Percentiles rank a stretch among this genome's conserved stretches.
These are phyloP conservation scores for Corythoichthys intestinalis DNA, from an alignment of 2,113 vertebrate species.

Conservation along the genomic window DNA sequence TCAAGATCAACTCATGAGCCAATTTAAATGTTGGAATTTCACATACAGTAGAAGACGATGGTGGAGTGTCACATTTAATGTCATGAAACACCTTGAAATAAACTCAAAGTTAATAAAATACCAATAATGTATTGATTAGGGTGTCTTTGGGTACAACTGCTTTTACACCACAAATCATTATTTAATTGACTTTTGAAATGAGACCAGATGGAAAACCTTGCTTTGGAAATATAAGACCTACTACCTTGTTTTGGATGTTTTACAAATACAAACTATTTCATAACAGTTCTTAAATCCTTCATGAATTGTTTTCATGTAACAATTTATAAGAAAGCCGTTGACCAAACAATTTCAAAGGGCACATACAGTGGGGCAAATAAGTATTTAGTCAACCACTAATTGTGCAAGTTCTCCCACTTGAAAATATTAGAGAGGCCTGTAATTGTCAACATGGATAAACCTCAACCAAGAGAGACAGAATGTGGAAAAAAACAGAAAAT, in stretches of 20 bases:
- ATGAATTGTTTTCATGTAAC: neutral
- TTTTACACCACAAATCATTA: neutral
- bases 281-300: neutral
- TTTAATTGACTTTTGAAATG: neutral
- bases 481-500: too few relatives aligned
- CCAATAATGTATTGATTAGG: neutral
- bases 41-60: conserved; percentile 12
- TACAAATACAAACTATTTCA: neutral
- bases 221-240: neutral
- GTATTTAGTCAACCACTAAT: too few relatives aligned
- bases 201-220: neutral
- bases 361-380: neutral
- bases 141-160: neutral
- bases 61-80: too few relatives aligned
- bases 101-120: conserved; percentile 1
- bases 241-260: neutral
- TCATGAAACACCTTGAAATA: neutral
- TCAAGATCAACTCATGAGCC: too few relatives aligned
- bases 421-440: too few relatives aligned
- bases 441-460: too few relatives aligned
- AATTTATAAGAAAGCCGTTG: too few relatives aligned
- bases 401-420: too few relatives aligned
- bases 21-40: neutral
- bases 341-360: neutral
- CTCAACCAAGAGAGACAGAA: too few relatives aligned